Evolutionary conservation across 2,888 invertebrate species (phyloP).

Genomic region (Dynastes grantii): DNA sequence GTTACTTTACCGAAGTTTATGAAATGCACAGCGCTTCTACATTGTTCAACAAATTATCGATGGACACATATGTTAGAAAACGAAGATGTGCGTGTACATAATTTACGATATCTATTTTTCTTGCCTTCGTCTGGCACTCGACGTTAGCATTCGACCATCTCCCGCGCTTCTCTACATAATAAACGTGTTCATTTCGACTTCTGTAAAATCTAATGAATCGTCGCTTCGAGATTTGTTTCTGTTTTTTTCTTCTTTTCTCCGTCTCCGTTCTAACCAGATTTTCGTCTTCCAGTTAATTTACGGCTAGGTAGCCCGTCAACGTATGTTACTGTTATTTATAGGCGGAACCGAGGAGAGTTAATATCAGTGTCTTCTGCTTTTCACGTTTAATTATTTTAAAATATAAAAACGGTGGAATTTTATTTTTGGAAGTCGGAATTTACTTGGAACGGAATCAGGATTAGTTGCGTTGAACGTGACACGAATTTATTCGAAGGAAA

Average conservation of each 20-base stretch:
- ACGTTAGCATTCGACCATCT: conserved; percentile 8
- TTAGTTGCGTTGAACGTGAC: conserved; percentile 20
- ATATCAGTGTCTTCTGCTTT: conserved; percentile 40
- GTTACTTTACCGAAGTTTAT: conserved; percentile 31
- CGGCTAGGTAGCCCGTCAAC: conserved; percentile 45
- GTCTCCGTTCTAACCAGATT: conserved; percentile 37
- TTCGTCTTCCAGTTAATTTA: conserved; percentile 46
- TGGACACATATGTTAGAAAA: conserved; percentile 24
- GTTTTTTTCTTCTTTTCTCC: conserved; percentile 18
- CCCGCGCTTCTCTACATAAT: conserved; percentile 11
- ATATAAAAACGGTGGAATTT: conserved; percentile 23
- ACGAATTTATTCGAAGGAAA: conserved; percentile 15
- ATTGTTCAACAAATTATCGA: conserved; percentile 40
- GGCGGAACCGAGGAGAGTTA: conserved; percentile 42
- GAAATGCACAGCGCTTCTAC: conserved; percentile 14
- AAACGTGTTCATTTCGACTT: conserved; percentile 38
- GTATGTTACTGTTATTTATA: conserved; percentile 44
- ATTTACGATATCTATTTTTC: conserved; percentile 17
- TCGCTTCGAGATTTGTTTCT: conserved; percentile 28
- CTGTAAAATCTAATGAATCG: conserved; percentile 42
- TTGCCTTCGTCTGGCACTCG: conserved; percentile 11
- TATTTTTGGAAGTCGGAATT: conserved; percentile 32
- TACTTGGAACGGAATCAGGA: conserved; percentile 19
- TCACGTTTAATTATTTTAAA: conserved; percentile 45
- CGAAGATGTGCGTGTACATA: conserved; percentile 18